phyloP scores from a whole-genome alignment of 2,113 vertebrate species.

The Nothobranchius furzeri region DNA sequence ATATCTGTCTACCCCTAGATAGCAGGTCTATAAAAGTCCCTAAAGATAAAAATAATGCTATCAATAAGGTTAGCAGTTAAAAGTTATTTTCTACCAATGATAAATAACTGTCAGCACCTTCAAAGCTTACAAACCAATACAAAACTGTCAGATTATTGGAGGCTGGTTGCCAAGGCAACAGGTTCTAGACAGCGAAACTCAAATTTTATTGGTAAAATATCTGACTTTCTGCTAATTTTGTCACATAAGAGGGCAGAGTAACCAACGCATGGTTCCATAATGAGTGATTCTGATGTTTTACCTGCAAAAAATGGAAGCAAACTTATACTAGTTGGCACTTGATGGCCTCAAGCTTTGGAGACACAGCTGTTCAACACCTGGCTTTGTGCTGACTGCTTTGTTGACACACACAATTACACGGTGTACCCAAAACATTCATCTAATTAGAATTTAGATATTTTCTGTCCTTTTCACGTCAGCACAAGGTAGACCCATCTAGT shows the following conservation, averaged over 20 bases:
- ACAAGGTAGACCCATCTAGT: conserved; percentile 20
- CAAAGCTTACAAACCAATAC: background rate
- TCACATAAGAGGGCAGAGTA: no score
- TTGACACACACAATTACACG: conserved; percentile 46
- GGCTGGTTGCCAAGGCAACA: conserved; percentile 9
- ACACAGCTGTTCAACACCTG: conserved; percentile 74
- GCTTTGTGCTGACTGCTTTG: conserved; percentile 52
- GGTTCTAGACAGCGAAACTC: background rate
- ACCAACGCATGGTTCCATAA: background rate
- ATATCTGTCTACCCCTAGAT: no score
- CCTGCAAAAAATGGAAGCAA: conserved; percentile 9
- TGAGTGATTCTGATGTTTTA: conserved; percentile 1
- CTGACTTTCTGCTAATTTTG: background rate
- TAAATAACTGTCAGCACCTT: no score
- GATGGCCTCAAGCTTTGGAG: conserved; percentile 1
- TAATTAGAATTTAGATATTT: conserved; percentile 41
- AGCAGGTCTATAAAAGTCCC: no score
- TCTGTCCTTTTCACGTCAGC: conserved; percentile 3
- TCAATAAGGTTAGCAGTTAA: no score
- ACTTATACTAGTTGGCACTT: conserved; percentile 39
- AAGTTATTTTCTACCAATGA: background rate
- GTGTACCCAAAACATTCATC: conserved; percentile 5
- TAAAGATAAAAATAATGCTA: no score
- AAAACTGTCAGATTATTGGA: background rate
- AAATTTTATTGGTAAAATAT: background rate